Evolutionary conservation across 2,888 invertebrate species (phyloP).

Genomic region (Hypena proboscidalis): DNA sequence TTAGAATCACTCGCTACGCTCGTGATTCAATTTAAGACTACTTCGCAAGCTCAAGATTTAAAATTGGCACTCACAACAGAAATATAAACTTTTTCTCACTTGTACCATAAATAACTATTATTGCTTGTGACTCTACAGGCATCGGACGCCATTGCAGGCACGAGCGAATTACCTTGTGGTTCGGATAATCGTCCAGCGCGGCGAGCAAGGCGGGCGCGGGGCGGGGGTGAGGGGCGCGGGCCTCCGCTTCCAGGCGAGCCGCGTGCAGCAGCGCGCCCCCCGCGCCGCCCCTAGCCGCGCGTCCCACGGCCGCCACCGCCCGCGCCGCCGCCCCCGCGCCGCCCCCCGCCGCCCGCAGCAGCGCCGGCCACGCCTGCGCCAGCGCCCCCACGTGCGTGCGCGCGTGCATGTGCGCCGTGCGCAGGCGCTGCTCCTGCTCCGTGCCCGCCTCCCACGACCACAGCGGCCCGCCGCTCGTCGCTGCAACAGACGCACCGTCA

Average conservation of each 20-base stretch:
- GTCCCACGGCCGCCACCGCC: constrained; percentile 18
- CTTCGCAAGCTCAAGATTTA: too few species aligned
- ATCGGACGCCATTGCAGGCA: constrained; percentile 79
- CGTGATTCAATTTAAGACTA: too few species aligned
- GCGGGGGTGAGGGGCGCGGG: constrained; percentile 28
- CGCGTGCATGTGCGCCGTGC: constrained; percentile 34
- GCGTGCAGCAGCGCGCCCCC: constrained; percentile 36
- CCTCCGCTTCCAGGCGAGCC: constrained; percentile 22
- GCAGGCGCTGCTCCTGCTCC: constrained; percentile 27
- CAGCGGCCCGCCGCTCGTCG: constrained; percentile 46
- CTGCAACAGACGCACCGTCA: constrained; percentile 36
- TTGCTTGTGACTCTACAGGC: too few species aligned
- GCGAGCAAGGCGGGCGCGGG: constrained; percentile 38
- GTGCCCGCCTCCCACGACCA: constrained; percentile 34
- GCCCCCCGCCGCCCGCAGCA: constrained; percentile 36
- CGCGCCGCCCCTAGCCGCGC: constrained; percentile 35
- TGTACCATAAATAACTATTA: too few species aligned
- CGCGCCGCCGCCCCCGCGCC: constrained; percentile 31
- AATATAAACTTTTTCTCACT: too few species aligned
- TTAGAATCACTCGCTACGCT: too few species aligned
- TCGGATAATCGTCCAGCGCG: constrained; percentile 41
- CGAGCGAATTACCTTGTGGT: constrained; percentile 34
- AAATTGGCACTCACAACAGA: too few species aligned
- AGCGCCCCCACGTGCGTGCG: constrained; percentile 37
- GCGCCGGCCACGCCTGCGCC: constrained; percentile 28